Base-by-base conservation (phyloP, 2,797 vertebrate species). In the Gadopsis marmoratus region DNA sequence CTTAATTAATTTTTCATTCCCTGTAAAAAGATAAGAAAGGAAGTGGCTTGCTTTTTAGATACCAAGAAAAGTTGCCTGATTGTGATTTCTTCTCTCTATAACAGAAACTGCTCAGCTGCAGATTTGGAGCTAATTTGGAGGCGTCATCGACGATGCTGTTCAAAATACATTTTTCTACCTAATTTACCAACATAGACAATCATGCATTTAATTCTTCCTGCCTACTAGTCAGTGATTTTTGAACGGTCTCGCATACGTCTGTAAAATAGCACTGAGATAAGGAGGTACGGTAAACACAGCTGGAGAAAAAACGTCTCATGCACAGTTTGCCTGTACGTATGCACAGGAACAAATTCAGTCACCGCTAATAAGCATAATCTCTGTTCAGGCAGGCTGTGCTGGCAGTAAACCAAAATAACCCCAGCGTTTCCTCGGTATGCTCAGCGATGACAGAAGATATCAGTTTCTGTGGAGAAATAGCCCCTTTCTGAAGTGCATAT, bases 291-390 rank as follows among this genome's bases (percentile, higher is more conserved):
- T 37, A 55, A 85, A 79, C 26, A 61, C 16, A 54, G 61, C 50
- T 64, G 55, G 41, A 54, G 51, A 9, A 41, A 75, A 41, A 60
- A 60, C 29, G 11, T 50, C 50, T 60, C 5, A n/a, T 78, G 55
- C 21, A 26, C 11, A 53, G 14, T 60, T 76, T 79, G 55, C 45
- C 55, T 37, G 33, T 11, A 68, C 53, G 39, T 47, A 43, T 62
- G 66, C 55, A 33, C 37, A 53, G 76, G 39, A 83, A 70, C 50
- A 83, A 84, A 65, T 61, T 68, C 35, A 74, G 63, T 68, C 72
- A 55, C 48, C 48, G 55, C 45, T 74, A 58, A 70, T 72, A 41
- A 75, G 29, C 43, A 26, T 58, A 31, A 81, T 68, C 63, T 87
- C 45, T 71, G 54, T 70, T 69, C 37, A 70, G 68, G 64, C 50